Percentiles rank a stretch among this genome's conserved stretches.
Conservation (phyloP, 1,140 invertebrate genomes). For the Eulimnadia texana region DNA sequence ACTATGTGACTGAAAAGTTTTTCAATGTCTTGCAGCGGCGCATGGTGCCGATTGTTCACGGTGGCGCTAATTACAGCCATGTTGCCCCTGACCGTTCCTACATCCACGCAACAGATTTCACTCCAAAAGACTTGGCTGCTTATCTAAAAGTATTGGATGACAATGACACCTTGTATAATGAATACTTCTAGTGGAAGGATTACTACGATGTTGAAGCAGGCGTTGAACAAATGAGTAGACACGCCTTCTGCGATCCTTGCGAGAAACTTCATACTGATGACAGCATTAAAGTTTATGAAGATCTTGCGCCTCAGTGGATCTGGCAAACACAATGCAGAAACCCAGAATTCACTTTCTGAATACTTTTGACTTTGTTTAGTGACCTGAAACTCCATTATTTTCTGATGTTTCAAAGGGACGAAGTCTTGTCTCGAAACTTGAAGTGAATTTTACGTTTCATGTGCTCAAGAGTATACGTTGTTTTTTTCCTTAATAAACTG, state of each 20-base stretch:
- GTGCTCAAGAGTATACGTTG: too few species aligned
- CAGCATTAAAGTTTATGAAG: too few species aligned
- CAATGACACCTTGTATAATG: slow-evolving; percentile 10
- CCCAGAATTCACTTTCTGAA: too few species aligned
- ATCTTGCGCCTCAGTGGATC: too few species aligned
- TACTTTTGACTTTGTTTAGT: too few species aligned
- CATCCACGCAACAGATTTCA: slow-evolving; percentile 11
- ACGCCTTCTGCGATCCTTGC: slow-evolving; percentile 89
- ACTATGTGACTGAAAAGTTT: slow-evolving; percentile 27
- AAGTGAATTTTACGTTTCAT: too few species aligned
- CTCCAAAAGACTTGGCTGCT: slow-evolving; percentile 7
- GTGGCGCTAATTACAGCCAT: slow-evolving; percentile 16
- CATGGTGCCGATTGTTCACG: slow-evolving; percentile 14
- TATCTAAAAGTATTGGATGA: slow-evolving; percentile 9
- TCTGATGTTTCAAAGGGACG: too few species aligned
- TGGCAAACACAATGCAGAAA: too few species aligned
- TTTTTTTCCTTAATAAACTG: too few species aligned
- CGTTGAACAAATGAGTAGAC: slow-evolving; percentile 69
- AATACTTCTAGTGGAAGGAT: slow-evolving; percentile 17
- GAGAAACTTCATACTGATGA: slow-evolving; percentile 63
- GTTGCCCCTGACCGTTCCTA: slow-evolving; percentile 14
- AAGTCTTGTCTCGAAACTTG: too few species aligned
- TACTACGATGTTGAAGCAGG: slow-evolving; percentile 12
- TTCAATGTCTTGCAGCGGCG: slow-evolving; percentile 17
- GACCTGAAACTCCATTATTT: too few species aligned